phyloP scores from a whole-genome alignment of 2,797 vertebrate species.

The Acanthurus tractus region DNA sequence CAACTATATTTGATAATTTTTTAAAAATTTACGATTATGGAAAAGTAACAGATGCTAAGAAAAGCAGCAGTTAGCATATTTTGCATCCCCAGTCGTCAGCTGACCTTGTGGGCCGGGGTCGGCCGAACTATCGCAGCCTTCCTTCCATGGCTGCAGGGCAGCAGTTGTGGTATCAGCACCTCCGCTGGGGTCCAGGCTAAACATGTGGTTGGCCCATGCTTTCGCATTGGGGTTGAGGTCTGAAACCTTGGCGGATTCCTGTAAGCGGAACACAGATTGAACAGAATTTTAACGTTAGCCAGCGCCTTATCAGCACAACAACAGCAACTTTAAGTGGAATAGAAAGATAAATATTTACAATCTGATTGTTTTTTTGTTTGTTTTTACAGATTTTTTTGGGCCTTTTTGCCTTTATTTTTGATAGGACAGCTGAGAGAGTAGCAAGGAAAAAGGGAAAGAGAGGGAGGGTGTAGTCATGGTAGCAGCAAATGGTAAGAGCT shows the following conservation, averaged over 20 bases:
- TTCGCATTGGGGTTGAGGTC: constrained; percentile 99
- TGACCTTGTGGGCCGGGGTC: constrained; percentile 83
- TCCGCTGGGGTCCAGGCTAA: constrained; percentile 92
- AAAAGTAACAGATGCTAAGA: neutral
- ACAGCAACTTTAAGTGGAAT: neutral
- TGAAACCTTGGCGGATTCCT: constrained; percentile 98
- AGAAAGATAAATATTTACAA: neutral
- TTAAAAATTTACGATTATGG: neutral
- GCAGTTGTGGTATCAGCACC: constrained; percentile 86
- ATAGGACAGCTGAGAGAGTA: no score
- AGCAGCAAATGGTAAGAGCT: no score
- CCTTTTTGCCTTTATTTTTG: no score
- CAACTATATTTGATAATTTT: no score
- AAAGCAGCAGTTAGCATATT: accelerated
- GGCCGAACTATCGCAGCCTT: constrained; percentile 86
- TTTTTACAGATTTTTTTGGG: no score
- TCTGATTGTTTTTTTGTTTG: neutral
- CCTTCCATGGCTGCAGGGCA: constrained; percentile 92
- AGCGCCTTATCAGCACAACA: neutral
- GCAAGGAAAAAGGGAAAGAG: no score
- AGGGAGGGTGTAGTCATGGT: no score
- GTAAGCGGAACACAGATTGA: constrained; percentile 27
- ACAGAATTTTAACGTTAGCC: constrained; percentile 13
- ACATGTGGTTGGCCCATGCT: constrained; percentile 97
- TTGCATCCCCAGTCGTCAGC: neutral